Base-by-base conservation (phyloP, 2,797 vertebrate genomes). In the Sebastes kiyomatsui region DNA sequence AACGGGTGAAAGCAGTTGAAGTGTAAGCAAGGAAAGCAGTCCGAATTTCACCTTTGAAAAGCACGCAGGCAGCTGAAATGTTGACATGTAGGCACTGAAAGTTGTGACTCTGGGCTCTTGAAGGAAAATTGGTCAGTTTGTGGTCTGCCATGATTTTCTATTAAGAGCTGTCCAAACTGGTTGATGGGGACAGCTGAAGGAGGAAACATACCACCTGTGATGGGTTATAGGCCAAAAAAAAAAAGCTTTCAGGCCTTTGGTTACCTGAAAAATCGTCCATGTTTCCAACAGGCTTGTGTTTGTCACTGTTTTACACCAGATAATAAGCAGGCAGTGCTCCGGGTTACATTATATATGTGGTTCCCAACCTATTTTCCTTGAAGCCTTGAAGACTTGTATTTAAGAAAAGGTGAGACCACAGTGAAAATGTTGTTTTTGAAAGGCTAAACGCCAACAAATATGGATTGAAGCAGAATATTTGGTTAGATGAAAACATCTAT, bases 161-260 rank as follows among this genome's bases (percentile, higher is more conserved):
- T n/a, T 20, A 13, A 38, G 25, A 64, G 30, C 33, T 56, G 54
- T 59, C 67, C 16, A 56, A 28, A 62, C 32, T 7, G 32, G 46
- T 73, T 69, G 77, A 64, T 76, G 52, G n/a, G 52, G 49, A 38
- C 59, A 9, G 52, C 54, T 42, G 25, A 67, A 28, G 71, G 55
- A 23, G 23, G 35, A 18, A 61, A 32, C 27, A n/a, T 6, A 11
- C 32, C 64, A 27, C 2, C 7, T 4, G 35, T 64, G 68, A 59
- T 72, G 22, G 28, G 46, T 62, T 62, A 56, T 12, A 42, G 30
- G 35, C 35, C n/a, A 9, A 5, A 46, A 25, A 56, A 22, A 30
- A 28, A 18, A 56, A 22, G 10, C 5, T 20, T 49, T 61, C 14
- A 42, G 62, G 14, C 28, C 4, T 46, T 46, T 66, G 7, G 18